Conservation (phyloP, 2,113 vertebrate species). For the Mirounga angustirostris region DNA sequence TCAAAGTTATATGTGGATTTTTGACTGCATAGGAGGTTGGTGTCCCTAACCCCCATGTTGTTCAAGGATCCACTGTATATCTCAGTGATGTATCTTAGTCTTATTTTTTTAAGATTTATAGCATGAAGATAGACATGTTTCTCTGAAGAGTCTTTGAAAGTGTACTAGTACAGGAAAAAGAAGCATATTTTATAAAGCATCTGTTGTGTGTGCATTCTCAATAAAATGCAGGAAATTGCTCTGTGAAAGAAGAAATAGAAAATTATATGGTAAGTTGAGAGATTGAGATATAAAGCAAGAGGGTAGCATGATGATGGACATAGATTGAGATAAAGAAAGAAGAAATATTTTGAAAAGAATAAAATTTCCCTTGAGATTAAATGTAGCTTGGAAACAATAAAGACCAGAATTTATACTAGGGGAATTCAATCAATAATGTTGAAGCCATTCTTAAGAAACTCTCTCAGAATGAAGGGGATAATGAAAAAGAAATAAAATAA, state of each 20-base stretch:
- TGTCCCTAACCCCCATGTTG: neutral
- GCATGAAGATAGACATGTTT: neutral
- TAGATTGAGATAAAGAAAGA: neutral
- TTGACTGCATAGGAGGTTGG: neutral
- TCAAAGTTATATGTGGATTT: neutral
- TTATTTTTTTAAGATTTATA: neutral
- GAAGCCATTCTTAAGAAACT: neutral
- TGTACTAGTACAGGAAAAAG: neutral
- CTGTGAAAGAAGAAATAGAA: slow-evolving; percentile 13
- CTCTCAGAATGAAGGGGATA: neutral
- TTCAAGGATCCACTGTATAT: neutral
- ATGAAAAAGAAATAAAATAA: neutral
- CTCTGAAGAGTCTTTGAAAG: neutral
- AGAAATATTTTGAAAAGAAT: neutral
- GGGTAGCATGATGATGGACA: neutral
- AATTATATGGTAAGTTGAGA: neutral
- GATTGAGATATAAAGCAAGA: neutral
- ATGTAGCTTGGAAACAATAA: neutral
- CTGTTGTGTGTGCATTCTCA: neutral
- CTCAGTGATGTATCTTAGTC: neutral
- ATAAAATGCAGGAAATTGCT: neutral
- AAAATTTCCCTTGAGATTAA: neutral
- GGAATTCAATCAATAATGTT: neutral
- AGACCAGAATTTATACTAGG: neutral
- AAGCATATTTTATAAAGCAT: neutral